These are phyloP conservation scores for Montipora cactus DNA, from an alignment of 64 coral and sea anemone species.

Conservation along the genomic window DNA sequence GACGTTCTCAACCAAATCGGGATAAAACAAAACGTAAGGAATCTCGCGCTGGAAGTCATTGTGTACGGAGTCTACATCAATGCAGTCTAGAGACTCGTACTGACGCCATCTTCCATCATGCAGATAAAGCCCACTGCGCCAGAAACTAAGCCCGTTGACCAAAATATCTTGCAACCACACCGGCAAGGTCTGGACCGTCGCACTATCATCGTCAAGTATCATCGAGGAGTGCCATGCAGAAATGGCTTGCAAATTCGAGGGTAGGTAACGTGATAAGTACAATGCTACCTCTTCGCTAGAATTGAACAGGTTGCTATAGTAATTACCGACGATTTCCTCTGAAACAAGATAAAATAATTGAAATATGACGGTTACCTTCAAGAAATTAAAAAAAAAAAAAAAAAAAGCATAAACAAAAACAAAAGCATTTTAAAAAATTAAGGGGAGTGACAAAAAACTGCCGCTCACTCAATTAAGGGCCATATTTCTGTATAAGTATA, in stretches of 20 bases:
- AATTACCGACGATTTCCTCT: slow-evolving; percentile 76
- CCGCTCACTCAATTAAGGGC: no score
- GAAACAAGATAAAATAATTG: slow-evolving; percentile 5
- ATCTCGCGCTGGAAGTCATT: slow-evolving; percentile 84
- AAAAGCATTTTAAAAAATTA: no score
- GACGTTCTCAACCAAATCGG: slow-evolving; percentile 77
- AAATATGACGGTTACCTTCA: background rate
- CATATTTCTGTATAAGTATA: no score
- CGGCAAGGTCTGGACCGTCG: slow-evolving; percentile 41
- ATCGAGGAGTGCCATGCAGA: slow-evolving; percentile 73
- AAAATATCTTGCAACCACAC: slow-evolving; percentile 72
- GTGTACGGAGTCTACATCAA: slow-evolving; percentile 79
- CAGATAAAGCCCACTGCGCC: slow-evolving; percentile 75
- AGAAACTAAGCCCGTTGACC: slow-evolving; percentile 80
- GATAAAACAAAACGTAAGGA: slow-evolving; percentile 77
- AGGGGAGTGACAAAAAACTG: no score
- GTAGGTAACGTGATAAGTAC: slow-evolving; percentile 48
- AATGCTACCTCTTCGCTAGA: slow-evolving; percentile 77
- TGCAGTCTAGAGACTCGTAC: slow-evolving; percentile 79
- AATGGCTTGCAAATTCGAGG: slow-evolving; percentile 51
- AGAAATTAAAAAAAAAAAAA: no score
- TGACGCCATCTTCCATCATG: slow-evolving; percentile 79
- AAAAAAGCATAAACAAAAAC: no score
- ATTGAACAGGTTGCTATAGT: slow-evolving; percentile 84
- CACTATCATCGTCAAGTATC: slow-evolving; percentile 10